Evolutionary conservation across 2,888 invertebrate species (phyloP).

Genomic region (Leptopilina syphax): DNA sequence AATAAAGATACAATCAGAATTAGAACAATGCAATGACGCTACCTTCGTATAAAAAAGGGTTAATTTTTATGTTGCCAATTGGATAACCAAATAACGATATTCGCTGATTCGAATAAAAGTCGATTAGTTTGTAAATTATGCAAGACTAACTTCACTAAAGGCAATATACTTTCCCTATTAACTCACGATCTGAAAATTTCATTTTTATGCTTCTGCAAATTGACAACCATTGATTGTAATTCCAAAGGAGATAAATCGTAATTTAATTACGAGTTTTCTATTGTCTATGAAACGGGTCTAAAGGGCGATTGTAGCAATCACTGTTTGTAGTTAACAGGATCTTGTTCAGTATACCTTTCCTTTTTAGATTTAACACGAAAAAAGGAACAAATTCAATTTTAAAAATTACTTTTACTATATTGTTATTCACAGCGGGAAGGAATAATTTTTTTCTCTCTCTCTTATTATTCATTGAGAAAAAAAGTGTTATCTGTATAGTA

Average conservation of each 20-base stretch:
- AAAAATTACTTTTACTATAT: neutral
- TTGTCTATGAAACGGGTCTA: conserved; percentile 19
- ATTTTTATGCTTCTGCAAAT: neutral
- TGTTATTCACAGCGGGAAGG: neutral
- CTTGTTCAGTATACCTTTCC: neutral
- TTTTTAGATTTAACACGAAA: neutral
- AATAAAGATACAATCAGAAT: no score
- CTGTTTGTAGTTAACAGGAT: neutral
- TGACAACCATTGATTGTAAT: conserved; percentile 11
- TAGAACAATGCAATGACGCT: no score
- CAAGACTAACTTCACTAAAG: no score
- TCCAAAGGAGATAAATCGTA: conserved; percentile 8
- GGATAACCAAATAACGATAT: no score
- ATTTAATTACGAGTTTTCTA: conserved; percentile 28
- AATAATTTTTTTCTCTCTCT: neutral
- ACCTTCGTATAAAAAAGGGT: no score
- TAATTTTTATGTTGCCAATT: no score
- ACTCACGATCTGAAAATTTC: neutral
- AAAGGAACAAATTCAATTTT: neutral
- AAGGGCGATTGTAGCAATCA: conserved; percentile 3
- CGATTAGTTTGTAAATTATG: no score
- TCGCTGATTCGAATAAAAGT: no score
- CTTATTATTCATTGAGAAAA: neutral
- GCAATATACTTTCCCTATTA: neutral
- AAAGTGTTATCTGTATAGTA: conserved; percentile 12